phyloP scores from a whole-genome alignment of 2,888 invertebrate species.

The Myathropa florea region DNA sequence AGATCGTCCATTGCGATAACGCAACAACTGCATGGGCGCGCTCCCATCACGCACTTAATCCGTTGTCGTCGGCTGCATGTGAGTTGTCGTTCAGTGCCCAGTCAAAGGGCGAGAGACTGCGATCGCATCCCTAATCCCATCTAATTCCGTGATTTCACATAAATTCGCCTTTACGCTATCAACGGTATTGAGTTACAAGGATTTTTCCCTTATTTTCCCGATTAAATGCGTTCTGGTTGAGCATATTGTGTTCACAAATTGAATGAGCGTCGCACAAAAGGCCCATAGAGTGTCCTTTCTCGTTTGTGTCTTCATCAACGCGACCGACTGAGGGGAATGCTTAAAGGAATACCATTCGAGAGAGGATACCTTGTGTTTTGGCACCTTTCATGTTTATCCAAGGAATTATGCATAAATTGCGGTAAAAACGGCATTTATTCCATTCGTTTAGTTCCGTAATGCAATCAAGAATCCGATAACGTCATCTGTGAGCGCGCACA shows the following conservation, averaged over 20 bases:
- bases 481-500: constrained; percentile 28
- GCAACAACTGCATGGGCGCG: background rate
- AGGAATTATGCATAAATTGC: constrained; percentile 39
- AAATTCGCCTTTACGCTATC: constrained; percentile 20
- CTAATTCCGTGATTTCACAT: constrained; percentile 31
- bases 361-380: background rate
- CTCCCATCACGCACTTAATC: background rate
- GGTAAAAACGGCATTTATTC: constrained; percentile 57
- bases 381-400: background rate
- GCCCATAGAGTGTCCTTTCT: constrained; percentile 27
- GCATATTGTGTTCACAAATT: constrained; percentile 32
- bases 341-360: background rate
- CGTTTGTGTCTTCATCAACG: background rate
- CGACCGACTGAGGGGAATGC: too few relatives aligned
- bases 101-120: background rate
- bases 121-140: constrained; percentile 4
- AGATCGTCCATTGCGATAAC: constrained; percentile 19
- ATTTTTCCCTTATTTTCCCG: constrained; percentile 31
- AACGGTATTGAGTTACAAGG: constrained; percentile 52
- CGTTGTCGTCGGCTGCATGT: background rate
- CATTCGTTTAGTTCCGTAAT: constrained; percentile 55
- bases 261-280: constrained; percentile 6
- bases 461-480: constrained; percentile 59
- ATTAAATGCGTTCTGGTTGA: constrained; percentile 34
- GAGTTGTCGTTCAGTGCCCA: background rate